phyloP scores from a whole-genome alignment of 1,140 invertebrate species.

The Drosophila erecta region DNA sequence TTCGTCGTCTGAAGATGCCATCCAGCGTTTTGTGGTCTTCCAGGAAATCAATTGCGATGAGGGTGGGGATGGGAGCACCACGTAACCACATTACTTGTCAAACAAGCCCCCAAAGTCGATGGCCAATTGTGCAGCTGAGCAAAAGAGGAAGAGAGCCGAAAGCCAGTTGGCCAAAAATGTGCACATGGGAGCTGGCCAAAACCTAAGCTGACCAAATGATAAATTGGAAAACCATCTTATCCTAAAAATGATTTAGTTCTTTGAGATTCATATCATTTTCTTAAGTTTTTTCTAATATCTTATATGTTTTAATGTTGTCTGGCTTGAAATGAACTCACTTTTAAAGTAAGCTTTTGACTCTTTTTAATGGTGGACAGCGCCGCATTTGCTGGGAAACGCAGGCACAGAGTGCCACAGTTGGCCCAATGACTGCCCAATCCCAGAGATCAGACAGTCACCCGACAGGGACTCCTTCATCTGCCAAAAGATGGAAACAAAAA shows the following conservation, averaged over 20 bases:
- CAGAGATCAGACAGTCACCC: conserved; percentile 7
- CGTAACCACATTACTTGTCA: conserved; percentile 71
- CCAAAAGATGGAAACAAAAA: conserved; percentile 28
- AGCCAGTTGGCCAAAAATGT: conserved; percentile 45
- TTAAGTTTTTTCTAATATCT: too few species aligned
- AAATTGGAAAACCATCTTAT: background rate
- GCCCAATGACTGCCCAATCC: too few species aligned
- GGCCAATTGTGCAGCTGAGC: conserved; percentile 67
- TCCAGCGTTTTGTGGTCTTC: conserved; percentile 59
- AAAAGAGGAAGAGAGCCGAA: conserved; percentile 25
- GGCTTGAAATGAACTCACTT: too few species aligned
- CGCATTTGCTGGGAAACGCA: conserved; percentile 29
- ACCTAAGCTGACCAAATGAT: conserved; percentile 43
- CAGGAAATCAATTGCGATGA: conserved; percentile 59
- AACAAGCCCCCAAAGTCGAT: conserved; percentile 68
- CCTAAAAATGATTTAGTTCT: background rate
- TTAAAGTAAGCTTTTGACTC: too few species aligned
- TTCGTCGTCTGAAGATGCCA: conserved; percentile 62
- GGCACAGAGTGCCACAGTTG: background rate
- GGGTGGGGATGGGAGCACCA: conserved; percentile 52
- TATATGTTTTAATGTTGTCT: too few species aligned
- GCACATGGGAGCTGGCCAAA: conserved; percentile 55
- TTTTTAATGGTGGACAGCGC: background rate
- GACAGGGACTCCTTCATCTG: conserved; percentile 32
- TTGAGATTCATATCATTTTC: too few species aligned